phyloP scores from a whole-genome alignment of 2,797 vertebrate species.

The Petrocephalus schoutedeni region DNA sequence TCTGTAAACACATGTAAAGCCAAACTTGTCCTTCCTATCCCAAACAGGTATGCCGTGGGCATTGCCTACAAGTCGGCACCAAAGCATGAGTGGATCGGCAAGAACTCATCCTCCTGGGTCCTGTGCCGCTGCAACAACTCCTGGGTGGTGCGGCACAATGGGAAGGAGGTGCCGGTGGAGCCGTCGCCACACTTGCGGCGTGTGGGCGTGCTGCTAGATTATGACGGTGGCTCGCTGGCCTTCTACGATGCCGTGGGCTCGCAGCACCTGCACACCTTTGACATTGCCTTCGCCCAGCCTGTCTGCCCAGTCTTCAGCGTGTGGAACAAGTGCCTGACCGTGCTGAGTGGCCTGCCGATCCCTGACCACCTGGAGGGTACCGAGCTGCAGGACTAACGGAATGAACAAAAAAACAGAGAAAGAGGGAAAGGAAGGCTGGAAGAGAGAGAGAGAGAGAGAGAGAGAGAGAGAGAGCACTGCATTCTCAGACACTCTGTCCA shows the following conservation, averaged over 20 bases:
- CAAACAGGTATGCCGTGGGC: slow-evolving; percentile 87
- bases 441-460: background rate
- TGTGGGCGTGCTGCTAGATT: slow-evolving; percentile 89
- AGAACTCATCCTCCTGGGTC: slow-evolving; percentile 91
- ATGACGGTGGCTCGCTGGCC: slow-evolving; percentile 84
- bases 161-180: slow-evolving; percentile 88
- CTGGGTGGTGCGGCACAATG: slow-evolving; percentile 90
- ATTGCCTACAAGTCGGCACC: slow-evolving; percentile 93
- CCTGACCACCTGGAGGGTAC: slow-evolving; percentile 88
- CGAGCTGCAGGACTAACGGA: slow-evolving; percentile 69
- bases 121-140: slow-evolving; percentile 92
- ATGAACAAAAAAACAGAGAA: background rate
- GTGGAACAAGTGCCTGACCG: slow-evolving; percentile 94
- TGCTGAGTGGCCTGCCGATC: slow-evolving; percentile 94
- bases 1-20: background rate
- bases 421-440: background rate
- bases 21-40: background rate
- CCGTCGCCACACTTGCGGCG: slow-evolving; percentile 86
- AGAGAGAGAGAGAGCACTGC: background rate
- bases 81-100: slow-evolving; percentile 95
- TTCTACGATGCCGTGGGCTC: slow-evolving; percentile 93
- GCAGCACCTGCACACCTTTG: slow-evolving; percentile 89
- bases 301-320: slow-evolving; percentile 95
- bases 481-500: slow-evolving; percentile 2
- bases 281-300: slow-evolving; percentile 84